Evolutionary conservation across 2,797 vertebrate species (phyloP).

Genomic region (Mallotus villosus): DNA sequence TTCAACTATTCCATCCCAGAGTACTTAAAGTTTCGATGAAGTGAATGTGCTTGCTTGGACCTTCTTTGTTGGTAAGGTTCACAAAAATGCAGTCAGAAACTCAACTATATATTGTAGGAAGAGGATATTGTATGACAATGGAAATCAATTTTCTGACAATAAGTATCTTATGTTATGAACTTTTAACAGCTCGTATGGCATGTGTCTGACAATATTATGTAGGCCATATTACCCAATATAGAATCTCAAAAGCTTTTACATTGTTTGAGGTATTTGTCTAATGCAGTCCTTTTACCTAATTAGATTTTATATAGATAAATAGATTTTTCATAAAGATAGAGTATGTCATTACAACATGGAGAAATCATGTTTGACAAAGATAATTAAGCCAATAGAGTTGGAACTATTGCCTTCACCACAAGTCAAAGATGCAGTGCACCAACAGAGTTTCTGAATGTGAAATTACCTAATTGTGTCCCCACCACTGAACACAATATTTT

Average conservation of each 20-base stretch:
- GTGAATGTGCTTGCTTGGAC: neutral
- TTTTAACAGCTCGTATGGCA: slow-evolving; percentile 3
- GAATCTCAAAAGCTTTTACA: no score
- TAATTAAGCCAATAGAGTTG: slow-evolving; percentile 22
- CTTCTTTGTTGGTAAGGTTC: neutral
- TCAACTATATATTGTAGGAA: neutral
- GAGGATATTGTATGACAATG: no score
- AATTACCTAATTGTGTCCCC: slow-evolving; percentile 15
- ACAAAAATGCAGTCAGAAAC: neutral
- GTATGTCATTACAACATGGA: neutral
- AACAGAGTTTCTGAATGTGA: neutral
- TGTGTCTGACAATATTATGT: neutral
- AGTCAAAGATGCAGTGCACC: slow-evolving; percentile 35
- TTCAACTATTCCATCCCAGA: slow-evolving; percentile 89
- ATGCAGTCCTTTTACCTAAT: neutral
- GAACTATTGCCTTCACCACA: slow-evolving; percentile 44
- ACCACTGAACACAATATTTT: slow-evolving; percentile 28
- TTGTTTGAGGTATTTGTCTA: neutral
- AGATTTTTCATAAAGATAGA: slow-evolving; percentile 14
- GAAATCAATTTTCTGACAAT: neutral
- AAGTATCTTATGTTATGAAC: neutral
- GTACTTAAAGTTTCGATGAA: slow-evolving; percentile 83
- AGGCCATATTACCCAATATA: slow-evolving; percentile 6
- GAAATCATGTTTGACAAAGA: slow-evolving; percentile 11
- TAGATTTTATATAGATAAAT: no score